phyloP scores from a whole-genome alignment of 2,797 vertebrate genomes.

The Eulemur albifrons region DNA sequence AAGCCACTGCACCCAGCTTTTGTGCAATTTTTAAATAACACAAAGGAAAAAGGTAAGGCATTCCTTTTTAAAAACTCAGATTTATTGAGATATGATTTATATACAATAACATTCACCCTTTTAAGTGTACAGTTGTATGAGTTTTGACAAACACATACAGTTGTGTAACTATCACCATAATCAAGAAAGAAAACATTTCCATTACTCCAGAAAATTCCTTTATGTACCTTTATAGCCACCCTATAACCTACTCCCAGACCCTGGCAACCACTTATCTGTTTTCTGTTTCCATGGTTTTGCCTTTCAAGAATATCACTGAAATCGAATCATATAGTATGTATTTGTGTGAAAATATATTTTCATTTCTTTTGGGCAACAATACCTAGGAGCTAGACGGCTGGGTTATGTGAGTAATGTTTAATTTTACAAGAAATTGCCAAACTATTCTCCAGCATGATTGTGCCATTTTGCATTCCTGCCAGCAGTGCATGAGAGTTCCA shows the following conservation, averaged over 20 bases:
- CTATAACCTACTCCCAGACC: neutral
- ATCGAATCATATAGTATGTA: neutral
- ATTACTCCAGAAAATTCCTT: neutral
- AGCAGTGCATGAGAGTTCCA: neutral
- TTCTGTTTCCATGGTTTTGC: neutral
- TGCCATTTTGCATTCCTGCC: neutral
- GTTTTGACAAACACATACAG: neutral
- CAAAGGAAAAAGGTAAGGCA: neutral
- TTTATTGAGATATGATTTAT: neutral
- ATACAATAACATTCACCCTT: neutral
- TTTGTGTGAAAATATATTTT: neutral
- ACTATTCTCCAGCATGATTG: neutral
- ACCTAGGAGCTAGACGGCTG: neutral
- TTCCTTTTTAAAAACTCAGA: neutral
- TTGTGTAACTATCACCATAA: neutral
- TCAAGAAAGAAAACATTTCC: neutral
- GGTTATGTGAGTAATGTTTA: neutral
- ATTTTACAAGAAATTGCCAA: neutral
- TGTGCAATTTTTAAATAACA: neutral
- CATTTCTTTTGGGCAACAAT: neutral
- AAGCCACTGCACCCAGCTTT: neutral
- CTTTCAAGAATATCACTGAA: conserved; percentile 22
- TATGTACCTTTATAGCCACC: neutral
- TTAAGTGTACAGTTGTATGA: neutral
- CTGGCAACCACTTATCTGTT: neutral